phyloP scores from a whole-genome alignment of 30 jellyfish, hydroid and myxozoan genomes.

The Turritopsis dohrnii region DNA sequence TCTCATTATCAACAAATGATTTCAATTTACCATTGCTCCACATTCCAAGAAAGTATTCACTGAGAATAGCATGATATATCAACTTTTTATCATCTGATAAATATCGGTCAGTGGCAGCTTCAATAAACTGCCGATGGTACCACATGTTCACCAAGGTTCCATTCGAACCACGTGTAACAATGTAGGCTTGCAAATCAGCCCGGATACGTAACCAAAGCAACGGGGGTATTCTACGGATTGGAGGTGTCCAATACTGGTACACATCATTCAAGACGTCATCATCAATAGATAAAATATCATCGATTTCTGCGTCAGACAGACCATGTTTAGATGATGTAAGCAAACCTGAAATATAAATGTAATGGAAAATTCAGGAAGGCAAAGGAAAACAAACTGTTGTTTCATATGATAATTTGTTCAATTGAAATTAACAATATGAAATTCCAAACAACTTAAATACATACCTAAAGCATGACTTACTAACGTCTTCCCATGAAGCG shows the following conservation, averaged over 20 bases:
- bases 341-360: background rate
- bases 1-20: slow-evolving; percentile 32
- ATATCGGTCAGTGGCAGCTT: slow-evolving; percentile 64
- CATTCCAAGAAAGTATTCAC: slow-evolving; percentile 65
- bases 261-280: slow-evolving; percentile 82
- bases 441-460: too few relatives aligned
- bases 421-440: too few relatives aligned
- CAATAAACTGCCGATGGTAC: slow-evolving; percentile 75
- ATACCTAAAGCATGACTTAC: slow-evolving; percentile 47
- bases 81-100: slow-evolving; percentile 22
- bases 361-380: too few relatives aligned
- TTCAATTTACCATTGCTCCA: slow-evolving; percentile 57
- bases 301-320: slow-evolving; percentile 69
- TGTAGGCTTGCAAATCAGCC: slow-evolving; percentile 48
- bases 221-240: slow-evolving; percentile 82
- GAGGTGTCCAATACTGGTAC: slow-evolving; percentile 82
- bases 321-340: slow-evolving; percentile 71
- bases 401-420: too few relatives aligned
- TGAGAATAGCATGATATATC: slow-evolving; percentile 22
- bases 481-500: slow-evolving; percentile 50
- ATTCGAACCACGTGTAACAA: slow-evolving; percentile 70
- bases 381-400: too few relatives aligned
- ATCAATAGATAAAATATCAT: slow-evolving; percentile 66
- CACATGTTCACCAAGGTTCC: slow-evolving; percentile 59
- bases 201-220: slow-evolving; percentile 66